Percentiles rank a stretch among this genome's conserved stretches.
Evolutionary conservation across 2,113 vertebrate species (phyloP).

Genomic region (Phylloscopus trochilus): DNA sequence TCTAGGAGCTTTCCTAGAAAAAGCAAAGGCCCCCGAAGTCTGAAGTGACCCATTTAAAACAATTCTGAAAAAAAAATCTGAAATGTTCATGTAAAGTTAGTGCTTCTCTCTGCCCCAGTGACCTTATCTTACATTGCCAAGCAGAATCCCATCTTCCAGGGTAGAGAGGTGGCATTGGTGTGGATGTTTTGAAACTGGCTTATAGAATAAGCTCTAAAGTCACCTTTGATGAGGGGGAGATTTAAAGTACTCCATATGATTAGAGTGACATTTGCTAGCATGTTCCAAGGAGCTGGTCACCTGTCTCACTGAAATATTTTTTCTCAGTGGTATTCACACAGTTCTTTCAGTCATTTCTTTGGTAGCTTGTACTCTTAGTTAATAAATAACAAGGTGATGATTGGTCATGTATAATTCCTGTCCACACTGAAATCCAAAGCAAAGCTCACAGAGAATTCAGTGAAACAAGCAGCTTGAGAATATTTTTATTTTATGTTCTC

Average conservation of each 20-base stretch:
- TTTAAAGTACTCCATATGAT: background rate
- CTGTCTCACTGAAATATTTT: background rate
- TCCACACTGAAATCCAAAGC: background rate
- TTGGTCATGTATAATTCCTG: background rate
- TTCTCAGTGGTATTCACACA: background rate
- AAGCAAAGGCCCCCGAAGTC: background rate
- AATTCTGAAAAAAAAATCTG: background rate
- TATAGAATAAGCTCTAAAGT: background rate
- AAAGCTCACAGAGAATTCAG: background rate
- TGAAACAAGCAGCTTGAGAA: background rate
- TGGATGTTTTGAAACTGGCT: background rate
- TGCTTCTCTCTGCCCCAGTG: background rate
- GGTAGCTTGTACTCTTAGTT: background rate
- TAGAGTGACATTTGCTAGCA: background rate
- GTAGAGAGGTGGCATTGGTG: background rate
- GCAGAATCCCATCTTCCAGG: background rate
- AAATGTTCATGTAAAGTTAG: background rate
- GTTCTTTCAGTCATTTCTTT: background rate
- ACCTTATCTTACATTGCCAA: background rate
- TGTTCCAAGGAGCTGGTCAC: background rate
- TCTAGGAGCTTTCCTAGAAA: background rate
- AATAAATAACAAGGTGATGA: background rate
- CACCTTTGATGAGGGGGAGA: background rate
- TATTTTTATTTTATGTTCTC: background rate
- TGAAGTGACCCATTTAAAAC: background rate